phyloP scores from a whole-genome alignment of 2,888 invertebrate species.

The Protodeltote pygarga region DNA sequence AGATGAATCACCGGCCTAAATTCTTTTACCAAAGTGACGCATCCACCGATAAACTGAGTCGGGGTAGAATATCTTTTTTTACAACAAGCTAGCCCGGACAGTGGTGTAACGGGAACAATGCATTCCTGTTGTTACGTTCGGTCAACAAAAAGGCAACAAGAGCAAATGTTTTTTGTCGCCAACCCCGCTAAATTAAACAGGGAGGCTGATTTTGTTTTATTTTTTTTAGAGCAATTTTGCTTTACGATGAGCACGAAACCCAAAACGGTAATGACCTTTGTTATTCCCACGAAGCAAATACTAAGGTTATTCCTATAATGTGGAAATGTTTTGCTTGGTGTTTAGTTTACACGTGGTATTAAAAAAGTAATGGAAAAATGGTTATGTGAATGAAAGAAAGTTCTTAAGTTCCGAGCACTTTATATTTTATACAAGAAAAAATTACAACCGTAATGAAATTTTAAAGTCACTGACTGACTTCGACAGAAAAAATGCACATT shows the following conservation, averaged over 20 bases:
- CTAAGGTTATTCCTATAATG: conserved; percentile 37
- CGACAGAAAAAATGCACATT: conserved; percentile 25
- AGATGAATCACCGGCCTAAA: conserved; percentile 63
- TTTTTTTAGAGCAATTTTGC: conserved; percentile 68
- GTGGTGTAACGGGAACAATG: conserved; percentile 78
- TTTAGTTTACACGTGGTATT: conserved; percentile 22
- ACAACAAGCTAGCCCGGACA: conserved; percentile 65
- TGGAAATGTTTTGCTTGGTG: conserved; percentile 21
- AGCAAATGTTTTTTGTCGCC: conserved; percentile 80
- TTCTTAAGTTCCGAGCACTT: not conserved
- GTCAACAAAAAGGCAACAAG: conserved; percentile 79
- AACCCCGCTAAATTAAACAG: conserved; percentile 84
- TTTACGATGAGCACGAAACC: conserved; percentile 55
- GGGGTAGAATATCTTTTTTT: conserved; percentile 69
- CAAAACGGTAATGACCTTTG: conserved; percentile 51
- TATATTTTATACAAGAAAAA: conserved; percentile 2
- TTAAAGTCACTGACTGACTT: conserved; percentile 36
- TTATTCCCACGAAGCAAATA: no score
- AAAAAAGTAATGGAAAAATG: no score
- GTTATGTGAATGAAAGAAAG: no score
- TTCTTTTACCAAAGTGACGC: conserved; percentile 56
- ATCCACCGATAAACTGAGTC: conserved; percentile 64
- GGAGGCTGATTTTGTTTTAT: conserved; percentile 78
- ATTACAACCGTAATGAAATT: conserved; percentile 29
- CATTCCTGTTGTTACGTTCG: conserved; percentile 80